Percentiles rank a stretch among this genome's conserved stretches.
phyloP scores from a whole-genome alignment of 2,113 vertebrate species.

The Pundamilia nyererei region DNA sequence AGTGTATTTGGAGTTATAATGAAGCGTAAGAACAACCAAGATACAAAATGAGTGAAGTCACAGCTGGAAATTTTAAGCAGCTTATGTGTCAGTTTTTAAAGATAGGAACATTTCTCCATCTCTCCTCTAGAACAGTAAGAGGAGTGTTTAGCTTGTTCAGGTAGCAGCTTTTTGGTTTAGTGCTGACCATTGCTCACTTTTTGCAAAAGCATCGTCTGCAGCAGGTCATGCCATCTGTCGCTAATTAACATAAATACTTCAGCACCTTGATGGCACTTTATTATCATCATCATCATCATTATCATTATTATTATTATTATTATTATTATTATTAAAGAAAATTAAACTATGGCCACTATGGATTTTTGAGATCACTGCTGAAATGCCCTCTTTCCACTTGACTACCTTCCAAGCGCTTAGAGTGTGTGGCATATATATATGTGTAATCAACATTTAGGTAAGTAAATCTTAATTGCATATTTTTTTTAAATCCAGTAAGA shows the following conservation, averaged over 20 bases:
- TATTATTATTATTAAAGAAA: neutral
- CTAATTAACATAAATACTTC: neutral
- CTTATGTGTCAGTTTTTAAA: neutral
- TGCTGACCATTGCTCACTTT: neutral
- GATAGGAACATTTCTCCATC: neutral
- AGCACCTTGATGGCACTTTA: neutral
- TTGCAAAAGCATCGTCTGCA: neutral
- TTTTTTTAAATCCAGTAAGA: neutral
- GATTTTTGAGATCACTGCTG: neutral
- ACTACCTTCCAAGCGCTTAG: neutral
- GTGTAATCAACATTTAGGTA: neutral
- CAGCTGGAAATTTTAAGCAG: neutral
- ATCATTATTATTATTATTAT: neutral
- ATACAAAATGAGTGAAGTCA: neutral
- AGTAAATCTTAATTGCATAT: neutral
- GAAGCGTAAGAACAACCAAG: neutral
- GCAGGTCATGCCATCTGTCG: neutral
- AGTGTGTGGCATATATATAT: neutral
- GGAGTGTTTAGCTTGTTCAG: neutral
- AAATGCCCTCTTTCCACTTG: neutral
- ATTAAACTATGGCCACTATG: neutral
- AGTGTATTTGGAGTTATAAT: neutral
- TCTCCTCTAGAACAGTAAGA: neutral
- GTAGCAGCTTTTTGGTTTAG: neutral
- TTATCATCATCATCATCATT: neutral